Evolutionary conservation across 2,888 invertebrate species (phyloP), one percentile per base, ranked within the genome.

Genomic region (Pantelozetes paolii): DNA sequence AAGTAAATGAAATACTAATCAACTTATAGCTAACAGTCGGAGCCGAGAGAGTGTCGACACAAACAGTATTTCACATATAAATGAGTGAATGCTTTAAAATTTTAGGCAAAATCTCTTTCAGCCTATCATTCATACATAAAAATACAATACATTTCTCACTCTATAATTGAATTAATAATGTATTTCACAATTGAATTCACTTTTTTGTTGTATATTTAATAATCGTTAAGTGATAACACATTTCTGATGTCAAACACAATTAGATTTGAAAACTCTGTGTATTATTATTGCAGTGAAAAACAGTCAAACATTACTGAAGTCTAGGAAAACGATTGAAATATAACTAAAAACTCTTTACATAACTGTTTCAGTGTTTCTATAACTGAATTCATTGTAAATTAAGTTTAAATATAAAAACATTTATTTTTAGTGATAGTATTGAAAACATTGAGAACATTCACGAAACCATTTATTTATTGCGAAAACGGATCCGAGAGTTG

Each of bases 1-100:
- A 69, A 69, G 42, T 69, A 69, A 69, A 69, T 69, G 42, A 69
- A 69, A 69, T 45, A 42, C 69, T 69, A 69, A 69, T 69, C 69
- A 69, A 69, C 69, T 69, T 69, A 69, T 18, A n/a, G 69, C 13
- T 9, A 50, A 45, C 45, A 45, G 45, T 15, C 36, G 45, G 45
- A 9, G 45, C 45, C 18, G 2, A 45, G 15, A 45, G 45, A 45
- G 45, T 15, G 45, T 28, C 28, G 23, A 30, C 57, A 30, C 15
- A 26, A n/a, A 69, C 45, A 13, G 1, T 28, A 18, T 30, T 32
- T 67, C 54, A 5, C 9, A 11, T 57, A 28, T 28, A 57, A 28
- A 57, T n/a, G 28, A 57, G 57, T 15, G 18, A 57, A 57, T 18
- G 28, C 30, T 69, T 69, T 69, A 69, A 69, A 69, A n/a, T n/a